phyloP scores from a whole-genome alignment of 2,113 vertebrate species.

The Andinoacara biseriatus region DNA sequence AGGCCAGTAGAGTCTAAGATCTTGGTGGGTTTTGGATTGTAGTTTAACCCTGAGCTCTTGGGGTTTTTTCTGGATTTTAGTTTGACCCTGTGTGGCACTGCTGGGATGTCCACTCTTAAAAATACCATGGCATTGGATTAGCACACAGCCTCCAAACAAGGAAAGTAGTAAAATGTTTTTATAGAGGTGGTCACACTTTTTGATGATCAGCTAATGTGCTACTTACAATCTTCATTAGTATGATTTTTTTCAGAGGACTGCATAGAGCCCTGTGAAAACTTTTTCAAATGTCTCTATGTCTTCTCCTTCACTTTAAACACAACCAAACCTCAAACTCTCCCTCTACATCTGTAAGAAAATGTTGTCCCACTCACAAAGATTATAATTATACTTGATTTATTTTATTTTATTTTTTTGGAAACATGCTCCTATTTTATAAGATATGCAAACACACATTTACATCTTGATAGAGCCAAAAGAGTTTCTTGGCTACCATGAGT shows the following conservation, averaged over 20 bases:
- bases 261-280: background rate
- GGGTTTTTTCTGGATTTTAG: rapidly evolving
- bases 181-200: background rate
- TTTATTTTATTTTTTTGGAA: too few species aligned
- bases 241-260: background rate
- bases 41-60: too few species aligned
- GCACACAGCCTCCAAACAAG: too few species aligned
- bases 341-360: background rate
- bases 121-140: too few species aligned
- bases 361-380: background rate
- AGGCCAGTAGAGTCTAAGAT: background rate
- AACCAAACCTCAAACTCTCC: background rate
- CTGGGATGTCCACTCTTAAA: background rate
- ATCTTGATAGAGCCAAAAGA: background rate
- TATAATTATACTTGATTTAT: too few species aligned
- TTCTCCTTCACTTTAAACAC: background rate
- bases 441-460: background rate
- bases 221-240: background rate
- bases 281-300: background rate
- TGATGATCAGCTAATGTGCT: background rate
- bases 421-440: too few species aligned
- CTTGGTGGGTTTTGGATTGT: too few species aligned
- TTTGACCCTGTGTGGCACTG: background rate
- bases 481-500: background rate
- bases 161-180: too few species aligned